Evolutionary conservation across 2,888 invertebrate genomes (phyloP).

Genomic region (Mesorhabditis spiculigera): DNA sequence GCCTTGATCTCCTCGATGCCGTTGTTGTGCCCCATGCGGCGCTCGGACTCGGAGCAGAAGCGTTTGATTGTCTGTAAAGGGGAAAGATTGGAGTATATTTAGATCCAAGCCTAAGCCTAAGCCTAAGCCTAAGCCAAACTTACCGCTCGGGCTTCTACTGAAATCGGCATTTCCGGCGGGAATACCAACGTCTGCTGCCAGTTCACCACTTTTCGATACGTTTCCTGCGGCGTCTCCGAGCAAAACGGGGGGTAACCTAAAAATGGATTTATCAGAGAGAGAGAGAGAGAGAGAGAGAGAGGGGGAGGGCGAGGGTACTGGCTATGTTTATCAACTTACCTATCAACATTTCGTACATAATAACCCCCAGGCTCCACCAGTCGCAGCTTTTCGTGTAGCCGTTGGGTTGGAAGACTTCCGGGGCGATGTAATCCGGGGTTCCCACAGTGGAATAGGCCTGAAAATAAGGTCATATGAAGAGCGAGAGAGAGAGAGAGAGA

Average conservation of each 20-base stretch:
- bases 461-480: slow-evolving; percentile 13
- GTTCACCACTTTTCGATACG: slow-evolving; percentile 95
- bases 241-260: slow-evolving; percentile 96
- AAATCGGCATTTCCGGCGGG: slow-evolving; percentile 98
- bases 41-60: slow-evolving; percentile 93
- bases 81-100: neutral
- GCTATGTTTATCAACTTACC: slow-evolving; percentile 64
- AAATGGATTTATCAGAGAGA: slow-evolving; percentile 8
- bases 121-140: slow-evolving; percentile 9
- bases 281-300: neutral
- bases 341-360: slow-evolving; percentile 99
- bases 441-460: slow-evolving; percentile 72
- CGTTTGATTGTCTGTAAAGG: slow-evolving; percentile 53
- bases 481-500: neutral
- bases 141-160: slow-evolving; percentile 76
- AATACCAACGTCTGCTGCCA: slow-evolving; percentile 97
- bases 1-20: slow-evolving; percentile 87
- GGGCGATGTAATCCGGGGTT: slow-evolving; percentile 99
- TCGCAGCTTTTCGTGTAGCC: slow-evolving; percentile 97
- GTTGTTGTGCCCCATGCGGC: slow-evolving; percentile 78
- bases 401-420: slow-evolving; percentile 90
- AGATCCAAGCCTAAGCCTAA: neutral
- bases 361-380: slow-evolving; percentile 99
- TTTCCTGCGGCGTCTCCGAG: slow-evolving; percentile 95
- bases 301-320: neutral